Percentiles rank a stretch among this genome's conserved stretches.
Evolutionary conservation across 2,888 invertebrate genomes (phyloP).

Genomic region (Alloplasta piceator): DNA sequence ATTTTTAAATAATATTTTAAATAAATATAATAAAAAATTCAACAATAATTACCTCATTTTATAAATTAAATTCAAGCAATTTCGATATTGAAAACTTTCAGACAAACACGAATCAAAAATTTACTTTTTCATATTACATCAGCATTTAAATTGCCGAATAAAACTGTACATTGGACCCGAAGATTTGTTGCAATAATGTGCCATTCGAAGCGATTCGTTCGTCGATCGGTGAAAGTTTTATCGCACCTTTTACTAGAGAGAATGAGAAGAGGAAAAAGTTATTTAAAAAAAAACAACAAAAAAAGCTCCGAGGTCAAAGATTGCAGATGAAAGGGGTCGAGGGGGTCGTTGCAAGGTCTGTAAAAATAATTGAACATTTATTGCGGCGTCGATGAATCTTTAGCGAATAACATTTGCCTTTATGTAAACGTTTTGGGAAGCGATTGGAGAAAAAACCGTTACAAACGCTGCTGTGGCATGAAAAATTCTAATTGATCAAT

Average conservation of each 20-base stretch:
- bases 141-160: too few relatives aligned
- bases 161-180: too few relatives aligned
- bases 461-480: neutral
- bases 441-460: neutral
- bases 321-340: conserved; percentile 19
- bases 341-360: neutral
- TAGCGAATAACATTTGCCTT: neutral
- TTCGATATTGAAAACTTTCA: too few relatives aligned
- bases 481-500: neutral
- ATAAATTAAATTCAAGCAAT: too few relatives aligned
- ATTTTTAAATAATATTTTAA: too few relatives aligned
- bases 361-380: neutral
- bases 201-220: too few relatives aligned
- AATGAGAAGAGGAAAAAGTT: neutral
- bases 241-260: neutral
- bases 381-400: neutral
- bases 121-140: too few relatives aligned
- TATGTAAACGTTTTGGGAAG: neutral
- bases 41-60: too few relatives aligned
- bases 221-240: conserved; percentile 23
- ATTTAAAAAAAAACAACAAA: neutral
- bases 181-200: too few relatives aligned
- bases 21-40: too few relatives aligned
- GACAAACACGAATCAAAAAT: too few relatives aligned
- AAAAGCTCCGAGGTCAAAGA: conserved; percentile 9